phyloP scores from a whole-genome alignment of 1,140 invertebrate genomes.

The Coenobita brevimanus region DNA sequence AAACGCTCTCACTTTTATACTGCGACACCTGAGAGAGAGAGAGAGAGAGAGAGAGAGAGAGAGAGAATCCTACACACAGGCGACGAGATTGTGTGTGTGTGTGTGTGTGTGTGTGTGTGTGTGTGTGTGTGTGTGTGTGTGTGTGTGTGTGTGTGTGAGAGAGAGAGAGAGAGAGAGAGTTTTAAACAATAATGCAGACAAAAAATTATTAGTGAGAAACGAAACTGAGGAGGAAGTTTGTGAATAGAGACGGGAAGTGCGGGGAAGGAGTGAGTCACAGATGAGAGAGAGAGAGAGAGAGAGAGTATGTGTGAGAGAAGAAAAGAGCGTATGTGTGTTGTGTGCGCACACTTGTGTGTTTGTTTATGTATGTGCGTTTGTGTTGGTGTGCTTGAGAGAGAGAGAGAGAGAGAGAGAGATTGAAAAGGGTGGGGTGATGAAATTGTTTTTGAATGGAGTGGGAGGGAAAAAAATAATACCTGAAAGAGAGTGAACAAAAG shows the following conservation, averaged over 20 bases:
- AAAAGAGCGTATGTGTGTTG: not conserved
- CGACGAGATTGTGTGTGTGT: not conserved
- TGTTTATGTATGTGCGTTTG: not conserved
- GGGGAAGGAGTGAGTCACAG: not conserved
- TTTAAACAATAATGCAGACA: too few species aligned
- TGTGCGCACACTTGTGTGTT: not conserved
- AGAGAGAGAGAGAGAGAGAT: not conserved
- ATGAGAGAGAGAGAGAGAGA: not conserved
- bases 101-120: not conserved
- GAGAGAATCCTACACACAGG: too few species aligned
- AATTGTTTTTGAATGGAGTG: too few species aligned
- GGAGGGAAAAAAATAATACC: too few species aligned
- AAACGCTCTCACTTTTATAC: too few species aligned
- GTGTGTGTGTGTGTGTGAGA: not conserved
- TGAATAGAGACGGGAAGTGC: not conserved
- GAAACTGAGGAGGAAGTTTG: too few species aligned
- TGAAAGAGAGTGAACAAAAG: too few species aligned
- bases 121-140: not conserved
- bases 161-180: not conserved
- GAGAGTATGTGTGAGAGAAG: not conserved
- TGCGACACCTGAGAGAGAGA: not conserved
- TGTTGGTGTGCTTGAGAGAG: too few species aligned
- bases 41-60: constrained; percentile 20
- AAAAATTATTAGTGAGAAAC: too few species aligned
- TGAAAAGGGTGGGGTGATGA: too few species aligned